Percentiles rank a stretch among this genome's conserved stretches.
These are phyloP conservation scores for Falco rusticolus DNA, from an alignment of 2,797 vertebrate species.

Conservation along the genomic window DNA sequence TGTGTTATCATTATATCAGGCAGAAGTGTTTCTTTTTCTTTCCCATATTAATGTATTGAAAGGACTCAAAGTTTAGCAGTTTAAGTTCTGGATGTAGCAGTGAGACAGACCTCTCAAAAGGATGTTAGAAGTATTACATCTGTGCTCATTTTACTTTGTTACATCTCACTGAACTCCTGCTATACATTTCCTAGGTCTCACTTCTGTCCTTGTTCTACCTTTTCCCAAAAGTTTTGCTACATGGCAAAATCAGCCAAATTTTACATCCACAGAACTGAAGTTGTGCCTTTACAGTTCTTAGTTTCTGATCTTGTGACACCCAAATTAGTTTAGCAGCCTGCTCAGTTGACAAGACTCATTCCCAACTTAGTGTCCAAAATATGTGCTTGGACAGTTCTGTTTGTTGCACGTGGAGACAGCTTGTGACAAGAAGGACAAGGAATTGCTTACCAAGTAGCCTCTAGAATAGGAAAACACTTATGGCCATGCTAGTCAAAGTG, in stretches of 20 bases:
- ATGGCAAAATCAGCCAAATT: not conserved
- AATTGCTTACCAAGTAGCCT: not conserved
- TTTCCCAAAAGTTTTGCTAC: not conserved
- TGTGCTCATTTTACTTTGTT: not conserved
- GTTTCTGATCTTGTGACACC: not conserved
- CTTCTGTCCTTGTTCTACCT: not conserved
- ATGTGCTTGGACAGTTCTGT: not conserved
- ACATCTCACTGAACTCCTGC: not conserved
- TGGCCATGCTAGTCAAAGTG: not conserved
- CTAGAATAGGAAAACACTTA: not conserved
- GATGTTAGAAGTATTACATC: not conserved
- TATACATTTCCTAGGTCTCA: not conserved
- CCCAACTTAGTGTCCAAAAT: not conserved
- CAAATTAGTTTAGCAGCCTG: not conserved
- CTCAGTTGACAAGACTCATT: not conserved
- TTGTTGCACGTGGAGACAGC: not conserved
- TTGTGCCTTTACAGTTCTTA: not conserved
- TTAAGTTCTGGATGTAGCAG: not conserved
- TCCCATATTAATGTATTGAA: not conserved
- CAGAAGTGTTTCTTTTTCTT: not conserved
- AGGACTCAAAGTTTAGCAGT: not conserved
- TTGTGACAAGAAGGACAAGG: not conserved
- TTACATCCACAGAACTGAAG: not conserved
- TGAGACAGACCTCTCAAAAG: not conserved
- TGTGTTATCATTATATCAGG: not conserved